A percentile compares a stretch with the other conserved stretches of the same genome.
Evolutionary conservation across 2,888 invertebrate genomes (phyloP).

Genomic region (Antitype chi): DNA sequence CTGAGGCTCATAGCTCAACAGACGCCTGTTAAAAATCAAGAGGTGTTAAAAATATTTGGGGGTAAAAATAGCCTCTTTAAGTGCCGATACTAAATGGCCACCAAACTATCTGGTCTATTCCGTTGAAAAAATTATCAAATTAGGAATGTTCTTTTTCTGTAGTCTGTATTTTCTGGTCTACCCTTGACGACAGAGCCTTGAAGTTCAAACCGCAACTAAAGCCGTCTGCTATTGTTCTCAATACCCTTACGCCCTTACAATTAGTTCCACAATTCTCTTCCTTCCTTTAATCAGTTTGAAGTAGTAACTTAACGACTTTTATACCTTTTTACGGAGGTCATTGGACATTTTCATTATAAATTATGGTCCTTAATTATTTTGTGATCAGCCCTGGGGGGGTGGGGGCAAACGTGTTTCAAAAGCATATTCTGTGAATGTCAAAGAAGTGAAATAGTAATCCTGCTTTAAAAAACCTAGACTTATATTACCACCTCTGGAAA

Average conservation of each 20-base stretch:
- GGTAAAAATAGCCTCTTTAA: neutral
- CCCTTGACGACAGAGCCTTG: constrained; percentile 2
- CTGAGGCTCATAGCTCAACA: constrained; percentile 91
- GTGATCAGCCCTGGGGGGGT: neutral
- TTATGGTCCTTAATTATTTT: neutral
- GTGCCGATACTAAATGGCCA: neutral
- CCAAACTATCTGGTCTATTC: neutral
- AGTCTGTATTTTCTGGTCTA: neutral
- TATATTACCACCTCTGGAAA: neutral
- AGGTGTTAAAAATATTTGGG: neutral
- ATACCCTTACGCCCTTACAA: constrained; percentile 13
- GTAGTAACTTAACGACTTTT: constrained; percentile 18
- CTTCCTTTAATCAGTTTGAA: constrained; percentile 27
- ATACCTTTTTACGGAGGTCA: neutral
- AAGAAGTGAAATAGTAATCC: neutral
- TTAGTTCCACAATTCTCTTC: constrained; percentile 48
- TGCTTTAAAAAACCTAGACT: neutral
- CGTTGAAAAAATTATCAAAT: neutral
- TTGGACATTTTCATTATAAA: neutral
- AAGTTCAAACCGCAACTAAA: constrained; percentile 24
- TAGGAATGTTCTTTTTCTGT: neutral
- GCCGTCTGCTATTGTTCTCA: constrained; percentile 37
- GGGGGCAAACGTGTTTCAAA: neutral
- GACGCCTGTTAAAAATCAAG: constrained; percentile 74
- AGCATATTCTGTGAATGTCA: neutral